Conservation (phyloP, 2,113 vertebrate genomes). For the Monarcha castaneiventris region DNA sequence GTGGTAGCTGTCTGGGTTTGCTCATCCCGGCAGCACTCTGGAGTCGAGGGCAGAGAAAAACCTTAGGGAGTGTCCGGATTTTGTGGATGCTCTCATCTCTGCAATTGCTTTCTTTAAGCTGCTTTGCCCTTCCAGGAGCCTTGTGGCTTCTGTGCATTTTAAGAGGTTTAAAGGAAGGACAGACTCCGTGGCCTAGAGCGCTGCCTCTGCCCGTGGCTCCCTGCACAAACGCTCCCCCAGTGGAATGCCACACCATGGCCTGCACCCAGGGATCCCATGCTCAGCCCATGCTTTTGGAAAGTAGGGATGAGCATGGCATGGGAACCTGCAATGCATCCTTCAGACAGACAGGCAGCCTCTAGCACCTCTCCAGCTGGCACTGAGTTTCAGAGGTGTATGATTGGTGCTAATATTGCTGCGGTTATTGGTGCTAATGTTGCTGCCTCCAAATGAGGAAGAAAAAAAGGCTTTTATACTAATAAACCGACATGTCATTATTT, state of each 20-base stretch:
- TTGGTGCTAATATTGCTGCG: neutral
- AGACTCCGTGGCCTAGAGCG: accelerated
- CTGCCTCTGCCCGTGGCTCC: neutral
- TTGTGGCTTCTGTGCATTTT: neutral
- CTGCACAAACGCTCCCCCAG: accelerated
- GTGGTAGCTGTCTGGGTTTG: accelerated
- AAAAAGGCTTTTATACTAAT: neutral
- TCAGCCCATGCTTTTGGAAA: accelerated
- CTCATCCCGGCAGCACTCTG: neutral
- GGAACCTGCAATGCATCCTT: neutral
- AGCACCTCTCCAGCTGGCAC: neutral
- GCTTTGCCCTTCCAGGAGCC: neutral
- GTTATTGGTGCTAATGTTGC: neutral
- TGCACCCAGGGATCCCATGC: accelerated
- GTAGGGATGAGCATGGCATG: accelerated
- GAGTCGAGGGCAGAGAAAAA: neutral
- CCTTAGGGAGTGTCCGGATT: neutral
- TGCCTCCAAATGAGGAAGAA: neutral
- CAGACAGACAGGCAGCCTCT: neutral
- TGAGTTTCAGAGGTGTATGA: neutral
- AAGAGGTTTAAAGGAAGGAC: neutral
- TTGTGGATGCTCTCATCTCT: neutral
- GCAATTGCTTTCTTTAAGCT: neutral
- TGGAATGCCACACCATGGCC: accelerated
- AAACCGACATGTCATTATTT: neutral